A percentile compares a stretch with the other conserved stretches of the same genome.
Conservation (phyloP, 1,140 invertebrate species). For the Periplaneta americana region DNA sequence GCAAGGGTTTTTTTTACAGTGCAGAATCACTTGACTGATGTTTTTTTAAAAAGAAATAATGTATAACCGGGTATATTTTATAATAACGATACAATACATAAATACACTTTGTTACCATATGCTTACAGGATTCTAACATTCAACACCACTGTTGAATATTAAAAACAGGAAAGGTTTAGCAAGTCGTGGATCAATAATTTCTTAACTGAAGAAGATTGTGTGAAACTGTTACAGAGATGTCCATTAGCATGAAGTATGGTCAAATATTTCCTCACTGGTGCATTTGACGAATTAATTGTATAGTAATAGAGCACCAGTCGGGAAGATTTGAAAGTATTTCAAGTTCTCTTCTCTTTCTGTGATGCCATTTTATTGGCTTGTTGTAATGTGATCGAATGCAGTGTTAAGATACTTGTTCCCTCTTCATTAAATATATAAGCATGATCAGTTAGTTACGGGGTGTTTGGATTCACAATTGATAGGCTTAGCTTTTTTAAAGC, state of each 20-base stretch:
- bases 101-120: constrained; percentile 8
- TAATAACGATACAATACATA: neutral
- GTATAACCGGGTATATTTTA: constrained; percentile 12
- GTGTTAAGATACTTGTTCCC: neutral
- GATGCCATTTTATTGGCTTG: neutral
- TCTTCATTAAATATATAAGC: neutral
- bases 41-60: constrained; percentile 1
- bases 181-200: neutral
- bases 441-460: neutral
- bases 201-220: neutral
- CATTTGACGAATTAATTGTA: neutral
- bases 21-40: constrained; percentile 8
- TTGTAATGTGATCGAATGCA: neutral
- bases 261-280: neutral
- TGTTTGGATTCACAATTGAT: neutral
- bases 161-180: neutral
- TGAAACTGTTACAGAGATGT: too few relatives aligned
- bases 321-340: neutral
- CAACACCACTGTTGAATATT: neutral
- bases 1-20: constrained; percentile 4
- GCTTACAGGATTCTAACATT: neutral
- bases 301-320: neutral
- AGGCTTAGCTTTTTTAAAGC: neutral
- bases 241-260: neutral
- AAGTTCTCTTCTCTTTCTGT: neutral